Conservation (phyloP, 1,140 invertebrate genomes). For the Protaetia brevitarsis region DNA sequence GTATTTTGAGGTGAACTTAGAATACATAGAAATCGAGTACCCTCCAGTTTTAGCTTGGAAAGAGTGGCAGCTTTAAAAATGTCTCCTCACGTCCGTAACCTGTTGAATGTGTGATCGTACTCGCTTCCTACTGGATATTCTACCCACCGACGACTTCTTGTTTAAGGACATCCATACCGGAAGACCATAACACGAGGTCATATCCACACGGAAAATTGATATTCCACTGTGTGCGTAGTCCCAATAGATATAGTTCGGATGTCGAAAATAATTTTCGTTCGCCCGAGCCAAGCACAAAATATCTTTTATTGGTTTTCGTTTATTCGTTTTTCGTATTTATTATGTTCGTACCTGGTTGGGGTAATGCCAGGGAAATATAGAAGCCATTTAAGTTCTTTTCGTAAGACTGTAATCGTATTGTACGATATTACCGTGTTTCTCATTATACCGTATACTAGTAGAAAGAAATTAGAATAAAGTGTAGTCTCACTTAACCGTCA, state of each 20-base stretch:
- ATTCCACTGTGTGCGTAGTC: not conserved
- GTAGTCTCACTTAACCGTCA: too few species aligned
- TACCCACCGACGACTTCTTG: not conserved
- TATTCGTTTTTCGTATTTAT: not conserved
- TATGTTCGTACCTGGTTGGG: not conserved
- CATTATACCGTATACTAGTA: too few species aligned
- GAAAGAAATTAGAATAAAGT: too few species aligned
- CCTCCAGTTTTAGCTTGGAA: not conserved
- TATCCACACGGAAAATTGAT: constrained; percentile 3
- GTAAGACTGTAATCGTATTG: not conserved
- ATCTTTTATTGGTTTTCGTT: too few species aligned
- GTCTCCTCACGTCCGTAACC: constrained; percentile 3
- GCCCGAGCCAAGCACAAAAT: not conserved
- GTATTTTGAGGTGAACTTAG: too few species aligned
- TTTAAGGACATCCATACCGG: not conserved
- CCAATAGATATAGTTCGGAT: not conserved
- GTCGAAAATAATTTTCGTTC: not conserved
- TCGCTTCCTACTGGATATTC: not conserved
- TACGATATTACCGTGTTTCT: too few species aligned
- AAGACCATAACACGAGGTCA: not conserved
- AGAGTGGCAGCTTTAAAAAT: not conserved
- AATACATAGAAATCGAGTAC: too few species aligned
- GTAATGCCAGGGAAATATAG: not conserved
- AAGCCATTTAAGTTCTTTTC: too few species aligned
- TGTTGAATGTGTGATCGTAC: not conserved